Base-by-base conservation (phyloP, 2,113 vertebrate genomes). In the Lophotis ruficrista region DNA sequence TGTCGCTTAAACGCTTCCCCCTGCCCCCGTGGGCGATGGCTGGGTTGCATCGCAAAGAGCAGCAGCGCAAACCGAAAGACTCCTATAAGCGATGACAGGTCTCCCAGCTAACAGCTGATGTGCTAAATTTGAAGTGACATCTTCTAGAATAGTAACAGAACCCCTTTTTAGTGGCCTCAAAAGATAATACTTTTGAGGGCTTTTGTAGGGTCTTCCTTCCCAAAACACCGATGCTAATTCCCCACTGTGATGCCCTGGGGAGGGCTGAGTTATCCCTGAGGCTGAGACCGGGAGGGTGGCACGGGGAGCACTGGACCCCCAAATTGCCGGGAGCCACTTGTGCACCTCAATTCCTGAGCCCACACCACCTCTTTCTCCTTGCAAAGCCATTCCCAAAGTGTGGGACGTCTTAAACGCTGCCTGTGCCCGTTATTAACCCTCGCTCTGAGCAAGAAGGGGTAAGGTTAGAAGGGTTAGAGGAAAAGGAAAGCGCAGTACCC, bases 401-500 rank as follows among this genome's bases (percentile, higher is more conserved):
- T 0, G 35, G 47, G 14, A 25, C 3, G 14, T 12, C 83, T 60
- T 30, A 2, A 21, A 5, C 25, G 56, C 37, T 6, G 21, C 62
- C 21, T 2, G 1, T 2, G 10, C 69, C 88, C 3, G 0, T n/a
- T 14, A 22, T 13, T 27, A 57, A 60, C 2, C 14, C 79, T 68
- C 2, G 23, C 60, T 50, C 51, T 9, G 58, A 64, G 48, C 53
- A 13, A 37, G 66, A 54, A 57, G 66, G 48, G 48, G 54, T 12
- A 17, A 31, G 86, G 60, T 85, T 79, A 65, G 73, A 27, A 27
- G 83, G 87, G 64, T 83, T 87, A 96, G 79, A 93, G 87, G 80
- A 93, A 72, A 85, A 73, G 94, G 51, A 69, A 71, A 50, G 92
- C 33, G 69, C 94, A 98, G 94, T 98, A 98, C 98, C 98, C 81